Evolutionary conservation across 2,113 vertebrate genomes (phyloP).

Genomic region (Cryptotis parvus): DNA sequence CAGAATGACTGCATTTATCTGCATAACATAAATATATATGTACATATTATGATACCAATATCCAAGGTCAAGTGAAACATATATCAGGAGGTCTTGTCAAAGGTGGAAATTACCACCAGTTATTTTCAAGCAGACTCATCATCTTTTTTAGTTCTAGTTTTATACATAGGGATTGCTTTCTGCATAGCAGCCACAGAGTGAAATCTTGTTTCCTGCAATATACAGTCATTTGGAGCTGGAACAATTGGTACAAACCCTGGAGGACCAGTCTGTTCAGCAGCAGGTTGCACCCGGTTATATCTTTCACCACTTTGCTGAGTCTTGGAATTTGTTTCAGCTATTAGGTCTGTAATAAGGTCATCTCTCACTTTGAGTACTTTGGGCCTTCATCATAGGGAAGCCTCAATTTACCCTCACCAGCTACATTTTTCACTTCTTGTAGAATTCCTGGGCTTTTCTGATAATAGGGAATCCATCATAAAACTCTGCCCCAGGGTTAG

Average conservation of each 20-base stretch:
- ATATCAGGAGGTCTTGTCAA: too few species aligned
- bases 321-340: not conserved
- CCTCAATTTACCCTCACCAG: too few species aligned
- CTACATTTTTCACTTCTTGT: too few species aligned
- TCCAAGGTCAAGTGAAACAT: too few species aligned
- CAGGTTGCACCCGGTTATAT: not conserved
- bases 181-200: not conserved
- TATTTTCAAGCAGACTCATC: not conserved
- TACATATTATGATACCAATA: too few species aligned
- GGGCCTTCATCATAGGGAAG: too few species aligned
- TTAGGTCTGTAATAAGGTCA: not conserved
- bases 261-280: not conserved
- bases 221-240: not conserved
- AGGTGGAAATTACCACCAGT: too few species aligned
- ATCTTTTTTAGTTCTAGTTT: not conserved
- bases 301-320: not conserved
- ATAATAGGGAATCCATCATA: too few species aligned
- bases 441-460: too few species aligned
- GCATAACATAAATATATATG: too few species aligned
- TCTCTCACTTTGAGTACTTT: not conserved
- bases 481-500: too few species aligned
- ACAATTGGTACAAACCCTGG: not conserved
- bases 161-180: not conserved
- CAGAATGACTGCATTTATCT: too few species aligned
- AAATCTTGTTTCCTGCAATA: not conserved